Evolutionary conservation across 2,888 invertebrate genomes (phyloP).

Genomic region (Tribolium freemani): DNA sequence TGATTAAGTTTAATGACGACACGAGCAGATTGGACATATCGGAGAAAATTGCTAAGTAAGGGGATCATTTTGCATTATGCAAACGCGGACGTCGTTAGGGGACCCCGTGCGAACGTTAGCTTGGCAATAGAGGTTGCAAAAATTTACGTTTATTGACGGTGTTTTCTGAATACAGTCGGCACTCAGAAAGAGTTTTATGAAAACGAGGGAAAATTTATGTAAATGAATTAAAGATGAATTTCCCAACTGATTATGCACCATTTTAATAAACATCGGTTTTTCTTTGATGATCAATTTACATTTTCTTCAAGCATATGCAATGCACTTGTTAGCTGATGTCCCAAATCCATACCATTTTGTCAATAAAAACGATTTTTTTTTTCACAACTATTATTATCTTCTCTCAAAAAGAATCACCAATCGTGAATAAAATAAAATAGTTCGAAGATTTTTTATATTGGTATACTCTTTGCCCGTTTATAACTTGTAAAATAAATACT

Average conservation of each 20-base stretch:
- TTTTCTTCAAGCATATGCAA: not conserved
- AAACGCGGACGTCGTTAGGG: not conserved
- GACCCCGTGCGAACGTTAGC: not conserved
- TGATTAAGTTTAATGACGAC: not conserved
- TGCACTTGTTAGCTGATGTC: not conserved
- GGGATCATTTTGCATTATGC: not conserved
- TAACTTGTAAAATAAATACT: too few relatives aligned
- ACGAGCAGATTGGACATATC: not conserved
- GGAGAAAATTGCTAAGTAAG: not conserved
- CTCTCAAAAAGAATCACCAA: too few relatives aligned
- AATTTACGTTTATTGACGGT: not conserved
- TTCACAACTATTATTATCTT: too few relatives aligned
- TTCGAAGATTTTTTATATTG: too few relatives aligned
- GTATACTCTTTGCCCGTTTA: too few relatives aligned
- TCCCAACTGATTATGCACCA: not conserved
- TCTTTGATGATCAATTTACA: not conserved
- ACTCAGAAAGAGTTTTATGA: not conserved
- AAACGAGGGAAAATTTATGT: not conserved
- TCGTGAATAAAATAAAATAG: too few relatives aligned
- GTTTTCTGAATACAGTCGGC: not conserved
- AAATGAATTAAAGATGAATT: not conserved
- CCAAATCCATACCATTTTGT: not conserved
- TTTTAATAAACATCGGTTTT: not conserved
- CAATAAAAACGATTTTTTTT: not conserved
- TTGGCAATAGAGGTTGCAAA: not conserved